Evolutionary conservation across 1,140 invertebrate genomes (phyloP), one percentile per base, ranked within the genome.

Genomic region (Pachyrhynchus sulphureomaculatus): DNA sequence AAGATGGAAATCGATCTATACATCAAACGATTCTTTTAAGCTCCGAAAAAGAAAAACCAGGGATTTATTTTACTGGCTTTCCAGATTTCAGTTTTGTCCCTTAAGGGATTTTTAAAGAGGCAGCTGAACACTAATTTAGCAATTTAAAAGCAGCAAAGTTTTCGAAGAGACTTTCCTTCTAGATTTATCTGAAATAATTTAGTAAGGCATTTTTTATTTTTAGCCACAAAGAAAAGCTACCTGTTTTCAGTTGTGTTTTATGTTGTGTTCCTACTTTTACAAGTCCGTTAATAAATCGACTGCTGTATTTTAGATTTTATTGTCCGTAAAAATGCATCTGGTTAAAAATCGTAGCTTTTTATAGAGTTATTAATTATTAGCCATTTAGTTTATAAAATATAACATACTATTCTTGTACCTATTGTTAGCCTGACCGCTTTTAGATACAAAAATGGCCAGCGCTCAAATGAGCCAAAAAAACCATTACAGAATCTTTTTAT

Each of bases 91-190:
- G 23, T 26, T 53, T 39, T 32, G 51, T 53, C 51, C 51, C 51
- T 53, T 53, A 41, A 53, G 51, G 51, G 51, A 53, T 53, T 53
- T 53, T 53, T 53, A 53, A 53, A 53, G 29, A 53, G 51, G 36
- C 37, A 17, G n/a, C 51, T 41, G 34, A 53, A 39, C 51, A 53
- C 51, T 53, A 53, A 53, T 53, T 53, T 53, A 41, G 51, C 51
- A 53, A 53, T 53, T 53, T 53, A 53, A 53, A 53, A 53, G 34
- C 51, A 32, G 51, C 34, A 39, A 53, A 53, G 21, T 41, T 53
- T 53, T 42, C 17, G 6, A 20, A 18, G 39, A 42, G 20, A 42
- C 15, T 42, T 42, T 20, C 39, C 12, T 21, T 41, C 21, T 42
- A 18, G 39, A 42, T 42, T 42, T 42, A 42, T 42, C 17, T 42